phyloP scores from a whole-genome alignment of 2,888 invertebrate species.

The Brachypterus glaber region DNA sequence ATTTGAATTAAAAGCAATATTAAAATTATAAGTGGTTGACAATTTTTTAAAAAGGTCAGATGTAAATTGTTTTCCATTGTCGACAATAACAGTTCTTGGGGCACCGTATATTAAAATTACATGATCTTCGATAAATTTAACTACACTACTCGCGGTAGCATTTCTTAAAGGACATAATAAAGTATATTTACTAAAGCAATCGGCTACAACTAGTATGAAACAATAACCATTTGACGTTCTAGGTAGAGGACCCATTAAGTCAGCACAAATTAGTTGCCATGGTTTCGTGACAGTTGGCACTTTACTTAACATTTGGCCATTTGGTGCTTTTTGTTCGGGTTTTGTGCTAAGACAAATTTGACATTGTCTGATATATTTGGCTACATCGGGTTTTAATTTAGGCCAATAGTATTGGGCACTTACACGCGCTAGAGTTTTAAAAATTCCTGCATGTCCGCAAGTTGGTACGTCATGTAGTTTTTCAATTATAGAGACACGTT shows the following conservation, averaged over 20 bases:
- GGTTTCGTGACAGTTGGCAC: conserved; percentile 9
- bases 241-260: conserved; percentile 16
- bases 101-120: conserved; percentile 15
- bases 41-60: conserved; percentile 10
- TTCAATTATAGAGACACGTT: too few relatives aligned
- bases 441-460: conserved; percentile 1
- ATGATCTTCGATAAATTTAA: conserved; percentile 8
- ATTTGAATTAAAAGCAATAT: conserved; percentile 18
- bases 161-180: conserved; percentile 16
- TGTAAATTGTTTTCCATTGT: conserved; percentile 13
- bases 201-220: conserved; percentile 15
- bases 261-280: conserved; percentile 14
- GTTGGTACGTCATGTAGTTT: conserved; percentile 1
- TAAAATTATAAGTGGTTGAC: conserved; percentile 7
- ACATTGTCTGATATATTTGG: conserved; percentile 6
- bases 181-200: conserved; percentile 17
- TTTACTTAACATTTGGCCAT: conserved; percentile 11
- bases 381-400: conserved; percentile 10
- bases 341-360: conserved; percentile 11
- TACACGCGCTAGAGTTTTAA: background rate
- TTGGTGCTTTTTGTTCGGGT: conserved; percentile 11
- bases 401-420: conserved; percentile 15
- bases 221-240: conserved; percentile 12
- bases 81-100: conserved; percentile 12
- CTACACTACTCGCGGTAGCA: conserved; percentile 9